Percentiles rank a stretch among this genome's conserved stretches.
Conservation (phyloP, 2,797 vertebrate genomes). For the Eremophila alpestris region DNA sequence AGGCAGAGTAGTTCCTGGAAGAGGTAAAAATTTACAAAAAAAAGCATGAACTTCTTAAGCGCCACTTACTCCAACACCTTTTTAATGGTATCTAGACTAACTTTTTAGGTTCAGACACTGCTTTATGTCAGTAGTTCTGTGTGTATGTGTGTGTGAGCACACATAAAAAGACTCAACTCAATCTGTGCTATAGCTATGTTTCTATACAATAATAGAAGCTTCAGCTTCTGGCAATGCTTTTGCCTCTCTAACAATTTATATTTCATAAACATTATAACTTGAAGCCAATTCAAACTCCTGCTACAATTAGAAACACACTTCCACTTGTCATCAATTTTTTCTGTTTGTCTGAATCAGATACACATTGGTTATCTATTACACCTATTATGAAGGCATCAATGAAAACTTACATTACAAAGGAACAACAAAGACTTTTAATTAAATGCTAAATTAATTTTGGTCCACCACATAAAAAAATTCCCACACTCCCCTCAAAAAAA, state of each 20-base stretch:
- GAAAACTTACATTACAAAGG: neutral
- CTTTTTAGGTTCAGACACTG: neutral
- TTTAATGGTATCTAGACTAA: neutral
- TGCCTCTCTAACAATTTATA: slow-evolving; percentile 43
- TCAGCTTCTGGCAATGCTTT: slow-evolving; percentile 15
- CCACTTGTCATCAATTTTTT: slow-evolving; percentile 28
- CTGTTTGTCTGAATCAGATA: slow-evolving; percentile 4
- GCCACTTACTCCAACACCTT: neutral
- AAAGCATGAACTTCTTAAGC: neutral
- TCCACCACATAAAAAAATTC: neutral
- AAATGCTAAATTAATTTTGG: neutral
- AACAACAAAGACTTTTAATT: neutral
- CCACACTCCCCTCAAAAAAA: neutral
- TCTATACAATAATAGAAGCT: neutral
- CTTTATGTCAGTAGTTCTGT: neutral
- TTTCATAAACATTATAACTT: slow-evolving; percentile 38
- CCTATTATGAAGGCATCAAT: neutral
- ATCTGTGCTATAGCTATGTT: neutral
- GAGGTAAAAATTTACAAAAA: neutral
- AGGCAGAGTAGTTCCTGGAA: neutral
- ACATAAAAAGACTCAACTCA: neutral
- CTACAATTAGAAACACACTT: slow-evolving; percentile 56
- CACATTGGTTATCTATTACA: neutral
- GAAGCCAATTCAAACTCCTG: slow-evolving; percentile 38
- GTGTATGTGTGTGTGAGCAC: accelerated